phyloP scores from a whole-genome alignment of 2,888 invertebrate genomes.

The Uloborus plumipes region DNA sequence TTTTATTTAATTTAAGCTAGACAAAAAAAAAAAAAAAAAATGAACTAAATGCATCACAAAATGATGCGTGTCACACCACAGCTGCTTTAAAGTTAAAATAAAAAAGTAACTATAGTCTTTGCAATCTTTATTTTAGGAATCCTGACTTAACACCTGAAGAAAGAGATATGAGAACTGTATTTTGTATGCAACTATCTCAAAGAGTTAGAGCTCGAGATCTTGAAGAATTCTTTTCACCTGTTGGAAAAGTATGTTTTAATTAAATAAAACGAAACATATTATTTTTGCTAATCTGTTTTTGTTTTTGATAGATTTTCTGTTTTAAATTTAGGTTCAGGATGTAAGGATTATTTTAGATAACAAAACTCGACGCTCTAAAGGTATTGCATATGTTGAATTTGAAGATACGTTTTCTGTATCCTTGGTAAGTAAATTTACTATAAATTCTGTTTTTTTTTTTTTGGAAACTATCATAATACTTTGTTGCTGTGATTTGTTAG shows the following conservation, averaged over 20 bases:
- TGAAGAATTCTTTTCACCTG: constrained; percentile 98
- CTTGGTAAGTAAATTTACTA: constrained; percentile 77
- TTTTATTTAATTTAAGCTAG: no score
- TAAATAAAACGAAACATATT: not conserved
- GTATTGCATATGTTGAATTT: constrained; percentile 99
- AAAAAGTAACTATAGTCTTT: not conserved
- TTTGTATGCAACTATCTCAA: constrained; percentile 98
- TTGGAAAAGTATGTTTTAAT: constrained; percentile 84
- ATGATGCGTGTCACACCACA: no score
- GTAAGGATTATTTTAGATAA: constrained; percentile 98
- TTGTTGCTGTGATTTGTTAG: no score
- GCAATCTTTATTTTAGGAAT: constrained; percentile 33
- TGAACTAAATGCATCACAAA: no score
- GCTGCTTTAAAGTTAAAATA: not conserved
- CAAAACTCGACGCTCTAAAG: constrained; percentile 98
- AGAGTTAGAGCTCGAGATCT: constrained; percentile 92
- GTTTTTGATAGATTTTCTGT: not conserved
- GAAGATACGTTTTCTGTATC: constrained; percentile 97
- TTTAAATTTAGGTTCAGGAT: constrained; percentile 79
- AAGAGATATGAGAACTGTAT: constrained; percentile 97
- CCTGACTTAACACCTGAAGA: constrained; percentile 80
- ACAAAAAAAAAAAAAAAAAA: no score
- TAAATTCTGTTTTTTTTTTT: no score
- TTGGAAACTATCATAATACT: no score
- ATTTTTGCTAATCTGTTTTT: not conserved